phyloP scores from a whole-genome alignment of 2,888 invertebrate genomes.

The Dicyrtoma fusca region DNA sequence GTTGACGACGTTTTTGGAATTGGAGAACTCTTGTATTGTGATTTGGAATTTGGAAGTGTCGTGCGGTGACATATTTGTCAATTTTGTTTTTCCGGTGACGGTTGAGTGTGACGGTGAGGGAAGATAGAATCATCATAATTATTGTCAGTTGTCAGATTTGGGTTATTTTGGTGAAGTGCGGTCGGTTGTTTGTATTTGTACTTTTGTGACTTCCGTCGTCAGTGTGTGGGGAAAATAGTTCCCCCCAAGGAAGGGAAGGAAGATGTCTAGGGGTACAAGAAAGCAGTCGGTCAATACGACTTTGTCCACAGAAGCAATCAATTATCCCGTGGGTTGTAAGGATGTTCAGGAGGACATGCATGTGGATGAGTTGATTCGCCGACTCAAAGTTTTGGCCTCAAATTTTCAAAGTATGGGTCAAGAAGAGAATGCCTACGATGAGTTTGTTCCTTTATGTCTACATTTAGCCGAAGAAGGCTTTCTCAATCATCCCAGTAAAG shows the following conservation, averaged over 20 bases:
- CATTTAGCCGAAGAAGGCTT: constrained; percentile 93
- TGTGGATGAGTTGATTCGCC: constrained; percentile 90
- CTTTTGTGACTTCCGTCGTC: too few species aligned
- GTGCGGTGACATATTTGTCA: too few species aligned
- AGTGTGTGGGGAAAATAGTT: not conserved
- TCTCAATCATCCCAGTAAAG: constrained; percentile 83
- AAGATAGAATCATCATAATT: not conserved
- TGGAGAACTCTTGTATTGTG: too few species aligned
- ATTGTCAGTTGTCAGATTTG: not conserved
- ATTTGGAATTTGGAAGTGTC: too few species aligned
- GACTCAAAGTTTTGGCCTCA: constrained; percentile 91
- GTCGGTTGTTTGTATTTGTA: not conserved
- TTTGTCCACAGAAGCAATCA: constrained; percentile 63
- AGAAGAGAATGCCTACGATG: constrained; percentile 91
- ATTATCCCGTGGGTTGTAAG: constrained; percentile 93
- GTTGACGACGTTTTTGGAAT: too few species aligned
- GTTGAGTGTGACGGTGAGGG: not conserved
- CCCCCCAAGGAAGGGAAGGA: not conserved
- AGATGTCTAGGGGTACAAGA: constrained; percentile 34
- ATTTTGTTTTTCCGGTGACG: too few species aligned
- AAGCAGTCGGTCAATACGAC: constrained; percentile 21
- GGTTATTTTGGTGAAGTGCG: not conserved
- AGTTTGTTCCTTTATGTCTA: constrained; percentile 87
- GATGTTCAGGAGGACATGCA: constrained; percentile 93
- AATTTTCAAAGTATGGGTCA: constrained; percentile 95